A percentile compares a stretch with the other conserved stretches of the same genome.
These are phyloP conservation scores for Pinctada fucata DNA, from an alignment of 2,888 invertebrate genomes.

Conservation along the genomic window DNA sequence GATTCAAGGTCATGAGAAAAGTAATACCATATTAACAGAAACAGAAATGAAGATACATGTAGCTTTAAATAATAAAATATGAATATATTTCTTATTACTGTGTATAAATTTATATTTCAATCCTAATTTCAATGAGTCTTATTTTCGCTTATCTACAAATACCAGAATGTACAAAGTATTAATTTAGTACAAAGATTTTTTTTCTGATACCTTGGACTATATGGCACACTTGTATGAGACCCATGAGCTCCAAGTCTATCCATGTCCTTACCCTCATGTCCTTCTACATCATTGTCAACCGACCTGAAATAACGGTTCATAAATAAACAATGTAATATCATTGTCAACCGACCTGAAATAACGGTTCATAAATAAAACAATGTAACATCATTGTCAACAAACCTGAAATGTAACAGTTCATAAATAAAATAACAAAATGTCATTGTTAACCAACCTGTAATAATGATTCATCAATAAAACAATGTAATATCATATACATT, in stretches of 20 bases:
- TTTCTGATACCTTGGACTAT: no score
- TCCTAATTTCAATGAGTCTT: no score
- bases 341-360: slow-evolving; percentile 81
- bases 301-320: slow-evolving; percentile 53
- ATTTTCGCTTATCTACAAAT: no score
- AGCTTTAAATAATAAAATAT: no score
- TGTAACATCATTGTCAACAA: slow-evolving; percentile 84
- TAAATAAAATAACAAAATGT: slow-evolving; percentile 76
- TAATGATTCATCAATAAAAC: not conserved
- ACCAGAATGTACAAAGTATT: no score
- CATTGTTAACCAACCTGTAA: slow-evolving; percentile 82
- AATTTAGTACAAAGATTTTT: no score
- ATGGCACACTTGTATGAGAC: not conserved
- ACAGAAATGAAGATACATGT: no score
- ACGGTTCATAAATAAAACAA: no score
- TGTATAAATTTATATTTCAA: no score
- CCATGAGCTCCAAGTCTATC: slow-evolving; percentile 64
- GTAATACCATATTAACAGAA: no score
- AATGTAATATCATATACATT: slow-evolving; percentile 79
- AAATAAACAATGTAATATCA: slow-evolving; percentile 78
- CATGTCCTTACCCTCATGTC: slow-evolving; percentile 62
- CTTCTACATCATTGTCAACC: slow-evolving; percentile 86
- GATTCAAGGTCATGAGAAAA: no score
- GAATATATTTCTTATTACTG: no score
- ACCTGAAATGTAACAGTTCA: slow-evolving; percentile 51